phyloP scores from a whole-genome alignment of 2,113 vertebrate genomes.

The Megaleporinus macrocephalus region DNA sequence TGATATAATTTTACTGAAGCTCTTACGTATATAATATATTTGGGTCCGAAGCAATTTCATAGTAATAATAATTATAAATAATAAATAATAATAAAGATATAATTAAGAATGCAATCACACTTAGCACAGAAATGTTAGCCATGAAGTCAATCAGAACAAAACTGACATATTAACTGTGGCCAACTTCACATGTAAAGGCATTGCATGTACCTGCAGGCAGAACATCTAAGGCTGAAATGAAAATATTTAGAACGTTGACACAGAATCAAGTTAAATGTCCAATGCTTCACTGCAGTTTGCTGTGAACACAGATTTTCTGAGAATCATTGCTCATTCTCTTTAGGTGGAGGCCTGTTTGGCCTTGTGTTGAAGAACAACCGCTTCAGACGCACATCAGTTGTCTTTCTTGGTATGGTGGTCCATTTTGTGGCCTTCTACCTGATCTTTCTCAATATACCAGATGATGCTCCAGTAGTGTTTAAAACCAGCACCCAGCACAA shows the following conservation, averaged over 20 bases:
- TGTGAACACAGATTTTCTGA: no score
- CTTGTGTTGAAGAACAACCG: conserved; percentile 87
- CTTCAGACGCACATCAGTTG: conserved; percentile 92
- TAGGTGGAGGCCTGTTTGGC: conserved; percentile 93
- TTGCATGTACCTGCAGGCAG: no score
- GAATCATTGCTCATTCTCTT: background rate
- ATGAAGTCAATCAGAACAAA: no score
- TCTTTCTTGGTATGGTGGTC: conserved; percentile 89
- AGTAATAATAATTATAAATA: background rate
- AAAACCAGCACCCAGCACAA: conserved; percentile 77
- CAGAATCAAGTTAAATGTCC: no score
- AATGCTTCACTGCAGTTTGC: no score
- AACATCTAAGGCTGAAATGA: no score
- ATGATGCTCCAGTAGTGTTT: conserved; percentile 86
- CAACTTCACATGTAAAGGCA: no score
- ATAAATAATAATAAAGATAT: background rate
- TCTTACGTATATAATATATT: background rate
- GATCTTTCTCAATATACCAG: conserved; percentile 93
- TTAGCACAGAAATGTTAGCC: no score
- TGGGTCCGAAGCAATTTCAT: background rate
- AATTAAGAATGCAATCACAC: no score
- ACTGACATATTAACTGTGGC: no score
- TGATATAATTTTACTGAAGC: background rate
- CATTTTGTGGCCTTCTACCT: conserved; percentile 94
- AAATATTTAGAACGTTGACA: no score